Percentiles rank a stretch among this genome's conserved stretches.
Evolutionary conservation across 2,113 vertebrate species (phyloP).

Genomic region (Pteruthius melanotis): DNA sequence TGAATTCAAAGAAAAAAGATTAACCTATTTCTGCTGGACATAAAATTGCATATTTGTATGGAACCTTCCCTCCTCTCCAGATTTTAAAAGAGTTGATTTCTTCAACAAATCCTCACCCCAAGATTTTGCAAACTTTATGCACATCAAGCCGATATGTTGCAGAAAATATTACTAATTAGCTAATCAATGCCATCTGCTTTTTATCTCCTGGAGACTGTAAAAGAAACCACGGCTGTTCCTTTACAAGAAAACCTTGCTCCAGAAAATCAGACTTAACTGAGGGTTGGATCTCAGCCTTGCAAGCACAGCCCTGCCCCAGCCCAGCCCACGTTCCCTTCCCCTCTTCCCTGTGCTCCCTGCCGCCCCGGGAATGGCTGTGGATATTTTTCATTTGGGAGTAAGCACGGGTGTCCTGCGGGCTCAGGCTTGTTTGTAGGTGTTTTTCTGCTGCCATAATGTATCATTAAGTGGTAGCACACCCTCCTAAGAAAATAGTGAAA

Average conservation of each 20-base stretch:
- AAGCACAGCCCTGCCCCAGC: constrained; percentile 51
- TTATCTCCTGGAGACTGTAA: not conserved
- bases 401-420: not conserved
- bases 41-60: not conserved
- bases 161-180: constrained; percentile 37
- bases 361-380: not conserved
- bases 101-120: not conserved
- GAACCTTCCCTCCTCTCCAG: not conserved
- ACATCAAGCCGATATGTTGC: not conserved
- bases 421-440: not conserved
- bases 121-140: not conserved
- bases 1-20: not conserved
- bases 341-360: constrained; percentile 14
- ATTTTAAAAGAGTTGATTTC: not conserved
- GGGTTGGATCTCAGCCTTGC: constrained; percentile 21
- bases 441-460: not conserved
- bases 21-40: not conserved
- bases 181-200: constrained; percentile 44
- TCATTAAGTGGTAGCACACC: not conserved
- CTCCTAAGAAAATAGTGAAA: not conserved
- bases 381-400: not conserved
- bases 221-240: not conserved
- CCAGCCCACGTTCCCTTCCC: not conserved
- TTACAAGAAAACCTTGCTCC: not conserved
- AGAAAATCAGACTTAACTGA: not conserved